Evolutionary conservation across 2,113 vertebrate species (phyloP), one percentile per base, ranked within the genome.

Genomic region (Psephotus haematonotus): DNA sequence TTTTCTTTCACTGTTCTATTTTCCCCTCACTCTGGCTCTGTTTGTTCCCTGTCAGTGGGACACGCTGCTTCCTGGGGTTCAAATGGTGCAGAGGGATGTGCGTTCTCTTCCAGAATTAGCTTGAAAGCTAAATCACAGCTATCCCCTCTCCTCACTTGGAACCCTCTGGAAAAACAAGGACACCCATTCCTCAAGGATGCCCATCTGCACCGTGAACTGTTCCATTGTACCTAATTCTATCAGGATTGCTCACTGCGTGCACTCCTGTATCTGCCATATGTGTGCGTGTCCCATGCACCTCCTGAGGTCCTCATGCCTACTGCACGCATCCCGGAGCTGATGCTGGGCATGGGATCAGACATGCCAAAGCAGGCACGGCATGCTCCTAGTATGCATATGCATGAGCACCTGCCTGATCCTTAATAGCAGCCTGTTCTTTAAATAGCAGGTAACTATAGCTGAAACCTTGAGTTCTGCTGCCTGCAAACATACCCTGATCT

Each of bases 191-290:
- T 43, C 7, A 2, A 55, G 14, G 12, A 10, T 24, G 9, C 35
- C 23, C 0, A 64, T 27, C 57, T 14, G 5, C 33, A 31, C 33
- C 52, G 11, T 3, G 11, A 93, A 12, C 41, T 57, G 20, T 24
- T 86, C 12, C 0, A 2, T 53, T 77, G 68, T 10, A 60, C 16
- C 49, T 72, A 1, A 19, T 52, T 7, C 2, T 5, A 1, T 23
- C 43, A 29, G n/a, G 33, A 18, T 55, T 7, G 1, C 47, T 63
- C 16, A 0, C 27, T 16, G 9, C 23, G 70, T 39, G 43, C 35
- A 10, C 23, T n/a, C 53, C 3, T 6, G 11, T 17, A 10, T 1
- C 4, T 50, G 43, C 78, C 17, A 1, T 1, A 10, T 63, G 53
- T 44, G 17, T 19, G 13, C 6, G 1, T 49, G 72, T 70, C 55